Evolutionary conservation across 53 echinoderm and acorn worm species (phyloP), one percentile per base, ranked within the genome.

Genomic region (Patiria pectinifera): DNA sequence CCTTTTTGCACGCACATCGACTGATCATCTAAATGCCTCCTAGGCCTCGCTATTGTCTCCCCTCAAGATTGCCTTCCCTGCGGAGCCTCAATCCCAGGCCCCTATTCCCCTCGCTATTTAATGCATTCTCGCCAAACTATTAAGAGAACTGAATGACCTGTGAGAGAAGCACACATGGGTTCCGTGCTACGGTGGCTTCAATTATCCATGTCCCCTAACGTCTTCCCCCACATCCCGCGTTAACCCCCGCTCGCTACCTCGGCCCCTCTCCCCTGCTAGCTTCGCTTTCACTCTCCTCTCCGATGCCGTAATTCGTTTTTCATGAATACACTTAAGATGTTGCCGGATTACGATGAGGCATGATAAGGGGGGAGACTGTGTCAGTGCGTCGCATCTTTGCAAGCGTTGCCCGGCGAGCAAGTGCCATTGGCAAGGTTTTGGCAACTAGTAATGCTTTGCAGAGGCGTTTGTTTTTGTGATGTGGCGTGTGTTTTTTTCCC

Each of bases 111-210:
- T 47, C 45, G 90, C 90, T 90, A 69, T 90, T 90, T 90, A 90
- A 90, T 80, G 69, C 90, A 80, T 90, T 90, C 90, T 81, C 80
- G 90, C 80, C 69, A n/a, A 90, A 80, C 90, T 90, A 90, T 90
- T 90, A 90, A 90, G 90, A 80, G 66, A 81, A 48, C 90, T 53
- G 90, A 90, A 90, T 90, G 90, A 69, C 81, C 71, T 81, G 60
- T 21, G 80, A 12, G 26, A 48, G 66, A 90, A 18, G 46, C 58
- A 19, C 89, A 89, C 62, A 78, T 87, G 89, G 89, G 89, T 61
- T 76, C 89, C 60, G 89, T 2, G 35, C 44, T 58, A 78, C 59
- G 59, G 22, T 76, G 61, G 60, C 88, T 88, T 88, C 88, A 88
- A 88, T 88, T 88, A 88, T 77, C 88, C 88, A 88, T 78, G 88